A percentile compares a stretch with the other conserved stretches of the same genome.
Evolutionary conservation across 2,888 invertebrate genomes (phyloP).

Genomic region (Frankliniella fusca): DNA sequence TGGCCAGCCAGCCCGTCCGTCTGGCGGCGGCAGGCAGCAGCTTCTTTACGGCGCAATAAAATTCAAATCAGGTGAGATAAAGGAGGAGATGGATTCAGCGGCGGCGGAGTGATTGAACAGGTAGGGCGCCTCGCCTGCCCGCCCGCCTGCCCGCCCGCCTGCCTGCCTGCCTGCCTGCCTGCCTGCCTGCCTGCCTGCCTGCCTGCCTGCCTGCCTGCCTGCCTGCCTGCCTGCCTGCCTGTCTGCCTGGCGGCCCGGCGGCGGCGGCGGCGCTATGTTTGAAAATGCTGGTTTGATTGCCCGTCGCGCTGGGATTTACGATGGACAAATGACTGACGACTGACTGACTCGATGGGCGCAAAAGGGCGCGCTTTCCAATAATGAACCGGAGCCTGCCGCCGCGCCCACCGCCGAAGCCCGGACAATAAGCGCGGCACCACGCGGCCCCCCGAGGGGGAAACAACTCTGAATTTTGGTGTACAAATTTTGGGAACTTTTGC

Average conservation of each 20-base stretch:
- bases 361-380: background rate
- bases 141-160: background rate
- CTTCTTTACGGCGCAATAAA: slow-evolving; percentile 16
- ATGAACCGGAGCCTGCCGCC: background rate
- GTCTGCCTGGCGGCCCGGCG: background rate
- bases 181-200: background rate
- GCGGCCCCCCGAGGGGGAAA: too few relatives aligned
- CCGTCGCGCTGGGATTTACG: background rate
- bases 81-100: background rate
- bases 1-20: background rate
- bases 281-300: background rate
- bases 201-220: background rate
- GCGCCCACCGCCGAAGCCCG: background rate
- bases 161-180: background rate
- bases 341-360: background rate
- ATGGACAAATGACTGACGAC: background rate
- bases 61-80: slow-evolving; percentile 12
- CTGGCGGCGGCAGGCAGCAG: background rate
- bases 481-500: too few relatives aligned
- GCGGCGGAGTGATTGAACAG: background rate
- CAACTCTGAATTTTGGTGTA: too few relatives aligned
- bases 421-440: background rate
- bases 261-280: background rate
- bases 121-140: background rate
- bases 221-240: background rate